A percentile compares a stretch with the other conserved stretches of the same genome.
These are phyloP conservation scores for Aphelenchoides besseyi DNA, from an alignment of 1,140 invertebrate genomes.

Conservation along the genomic window DNA sequence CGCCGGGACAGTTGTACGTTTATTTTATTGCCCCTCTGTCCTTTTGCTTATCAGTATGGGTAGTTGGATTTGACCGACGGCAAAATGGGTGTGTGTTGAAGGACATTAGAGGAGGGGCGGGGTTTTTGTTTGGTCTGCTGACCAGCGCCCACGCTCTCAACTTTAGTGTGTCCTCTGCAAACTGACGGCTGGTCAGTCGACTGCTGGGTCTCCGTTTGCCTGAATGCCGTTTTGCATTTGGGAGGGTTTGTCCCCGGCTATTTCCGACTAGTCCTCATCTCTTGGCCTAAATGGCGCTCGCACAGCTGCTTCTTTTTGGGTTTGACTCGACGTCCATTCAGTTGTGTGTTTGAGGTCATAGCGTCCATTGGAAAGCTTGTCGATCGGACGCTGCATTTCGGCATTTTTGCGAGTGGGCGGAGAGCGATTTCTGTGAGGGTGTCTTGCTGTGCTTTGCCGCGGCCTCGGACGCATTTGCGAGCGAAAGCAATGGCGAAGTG, in stretches of 20 bases:
- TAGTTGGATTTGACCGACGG: not conserved
- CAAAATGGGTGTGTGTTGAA: not conserved
- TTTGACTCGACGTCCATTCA: not conserved
- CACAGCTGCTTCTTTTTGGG: constrained; percentile 2
- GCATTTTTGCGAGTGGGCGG: not conserved
- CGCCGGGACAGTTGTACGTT: not conserved
- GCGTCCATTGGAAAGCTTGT: not conserved
- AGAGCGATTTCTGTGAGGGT: not conserved
- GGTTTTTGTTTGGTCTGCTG: not conserved
- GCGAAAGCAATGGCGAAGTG: not conserved
- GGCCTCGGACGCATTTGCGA: not conserved
- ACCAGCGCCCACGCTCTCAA: not conserved
- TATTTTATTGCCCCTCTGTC: not conserved
- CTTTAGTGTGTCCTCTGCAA: not conserved
- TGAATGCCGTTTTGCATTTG: not conserved
- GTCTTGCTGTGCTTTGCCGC: not conserved
- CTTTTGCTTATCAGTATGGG: not conserved
- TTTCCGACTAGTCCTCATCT: not conserved
- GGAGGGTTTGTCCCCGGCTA: not conserved
- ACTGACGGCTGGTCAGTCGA: not conserved
- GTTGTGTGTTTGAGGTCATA: not conserved
- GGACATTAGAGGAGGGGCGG: not conserved
- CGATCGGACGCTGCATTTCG: not conserved
- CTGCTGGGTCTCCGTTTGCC: not conserved
- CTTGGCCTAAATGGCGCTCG: not conserved